phyloP scores from a whole-genome alignment of 2,113 vertebrate species.

The cat (Felis catus) region DNA sequence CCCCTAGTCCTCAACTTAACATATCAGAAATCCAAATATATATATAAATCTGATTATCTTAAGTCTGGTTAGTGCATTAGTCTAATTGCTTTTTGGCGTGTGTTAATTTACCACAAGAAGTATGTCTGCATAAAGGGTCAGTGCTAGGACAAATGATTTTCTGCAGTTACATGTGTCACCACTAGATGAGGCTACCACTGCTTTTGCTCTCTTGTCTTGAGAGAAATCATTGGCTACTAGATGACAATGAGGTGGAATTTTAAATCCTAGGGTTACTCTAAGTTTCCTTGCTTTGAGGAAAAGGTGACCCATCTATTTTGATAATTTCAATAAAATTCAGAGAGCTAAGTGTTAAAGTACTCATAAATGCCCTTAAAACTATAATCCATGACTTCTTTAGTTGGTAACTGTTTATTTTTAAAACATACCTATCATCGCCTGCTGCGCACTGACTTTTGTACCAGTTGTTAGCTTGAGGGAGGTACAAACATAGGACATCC shows the following conservation, averaged over 20 bases:
- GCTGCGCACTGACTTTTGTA: background rate
- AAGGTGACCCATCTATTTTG: background rate
- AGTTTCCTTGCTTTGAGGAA: background rate
- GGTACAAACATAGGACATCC: background rate
- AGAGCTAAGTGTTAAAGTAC: background rate
- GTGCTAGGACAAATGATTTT: background rate
- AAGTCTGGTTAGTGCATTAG: background rate
- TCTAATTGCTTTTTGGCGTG: background rate
- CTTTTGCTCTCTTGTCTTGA: background rate
- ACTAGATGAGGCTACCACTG: conserved; percentile 42
- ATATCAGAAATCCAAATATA: background rate
- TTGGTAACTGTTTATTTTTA: background rate
- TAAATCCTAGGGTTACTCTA: background rate
- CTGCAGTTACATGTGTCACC: conserved; percentile 9
- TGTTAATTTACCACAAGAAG: background rate
- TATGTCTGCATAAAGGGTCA: background rate
- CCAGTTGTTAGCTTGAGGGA: background rate
- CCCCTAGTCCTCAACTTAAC: background rate
- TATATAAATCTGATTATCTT: background rate
- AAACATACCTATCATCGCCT: background rate
- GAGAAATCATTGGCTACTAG: background rate
- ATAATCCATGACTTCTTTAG: background rate
- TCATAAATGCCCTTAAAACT: background rate
- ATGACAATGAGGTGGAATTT: background rate
- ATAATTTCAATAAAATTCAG: conserved; percentile 8